phyloP scores from a whole-genome alignment of 1,140 invertebrate genomes.

The Pogonognathellus flavescens region DNA sequence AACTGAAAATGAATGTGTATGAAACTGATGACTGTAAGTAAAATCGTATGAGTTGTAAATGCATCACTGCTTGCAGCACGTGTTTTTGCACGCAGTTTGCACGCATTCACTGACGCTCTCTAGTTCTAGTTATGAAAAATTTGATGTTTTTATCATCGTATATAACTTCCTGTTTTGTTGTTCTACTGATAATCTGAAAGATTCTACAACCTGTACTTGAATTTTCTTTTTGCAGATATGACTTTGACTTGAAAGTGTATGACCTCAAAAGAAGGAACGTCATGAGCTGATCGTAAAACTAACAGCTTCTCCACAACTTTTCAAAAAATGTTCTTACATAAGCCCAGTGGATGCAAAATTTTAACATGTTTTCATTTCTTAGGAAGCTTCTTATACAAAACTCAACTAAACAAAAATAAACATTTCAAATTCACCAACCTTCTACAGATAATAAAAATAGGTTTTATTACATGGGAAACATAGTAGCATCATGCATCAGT shows the following conservation, averaged over 20 bases:
- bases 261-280: slow-evolving; percentile 59
- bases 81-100: slow-evolving; percentile 47
- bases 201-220: not conserved
- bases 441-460: no score
- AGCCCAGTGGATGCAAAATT: slow-evolving; percentile 16
- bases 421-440: no score
- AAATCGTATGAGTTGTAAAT: not conserved
- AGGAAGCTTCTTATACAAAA: no score
- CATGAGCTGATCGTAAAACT: slow-evolving; percentile 57
- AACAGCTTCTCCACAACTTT: not conserved
- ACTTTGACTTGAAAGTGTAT: slow-evolving; percentile 62
- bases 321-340: no score
- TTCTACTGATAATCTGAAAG: not conserved
- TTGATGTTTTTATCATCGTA: slow-evolving; percentile 14
- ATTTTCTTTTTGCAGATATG: slow-evolving; percentile 61
- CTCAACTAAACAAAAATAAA: no score
- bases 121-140: slow-evolving; percentile 21
- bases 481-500: no score
- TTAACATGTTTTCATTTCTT: not conserved
- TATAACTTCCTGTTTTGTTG: slow-evolving; percentile 11
- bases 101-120: slow-evolving; percentile 22
- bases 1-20: slow-evolving; percentile 1
- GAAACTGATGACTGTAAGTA: not conserved
- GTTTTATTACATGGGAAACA: no score
- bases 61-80: slow-evolving; percentile 44